These are phyloP conservation scores for Phania funesta DNA, from an alignment of 2,888 invertebrate genomes.

Conservation along the genomic window DNA sequence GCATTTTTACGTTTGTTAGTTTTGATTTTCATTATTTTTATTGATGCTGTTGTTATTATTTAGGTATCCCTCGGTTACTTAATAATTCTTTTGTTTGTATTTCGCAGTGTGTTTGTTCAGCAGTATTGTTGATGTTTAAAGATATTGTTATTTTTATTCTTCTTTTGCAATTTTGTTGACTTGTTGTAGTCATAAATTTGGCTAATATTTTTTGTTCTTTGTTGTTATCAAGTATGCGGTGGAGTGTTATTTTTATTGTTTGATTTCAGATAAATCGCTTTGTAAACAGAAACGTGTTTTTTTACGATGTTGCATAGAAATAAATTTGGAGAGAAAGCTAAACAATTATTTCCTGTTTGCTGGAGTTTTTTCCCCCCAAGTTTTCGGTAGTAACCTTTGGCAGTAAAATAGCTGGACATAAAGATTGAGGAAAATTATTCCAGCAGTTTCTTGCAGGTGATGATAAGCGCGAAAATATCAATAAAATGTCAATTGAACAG, in stretches of 20 bases:
- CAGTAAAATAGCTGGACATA: too few relatives aligned
- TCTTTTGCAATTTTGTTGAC: slow-evolving; percentile 15
- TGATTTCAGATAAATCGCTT: slow-evolving; percentile 67
- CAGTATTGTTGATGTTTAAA: slow-evolving; percentile 3
- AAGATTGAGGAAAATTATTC: too few relatives aligned
- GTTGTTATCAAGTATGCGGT: neutral
- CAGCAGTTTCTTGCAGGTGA: too few relatives aligned
- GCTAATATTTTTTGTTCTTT: slow-evolving; percentile 13
- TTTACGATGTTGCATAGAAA: slow-evolving; percentile 55
- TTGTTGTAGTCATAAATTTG: slow-evolving; percentile 62
- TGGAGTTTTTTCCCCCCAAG: too few relatives aligned
- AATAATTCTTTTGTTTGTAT: slow-evolving; percentile 59
- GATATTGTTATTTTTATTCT: slow-evolving; percentile 25
- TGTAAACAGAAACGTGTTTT: slow-evolving; percentile 68
- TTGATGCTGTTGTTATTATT: slow-evolving; percentile 2
- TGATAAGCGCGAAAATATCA: too few relatives aligned
- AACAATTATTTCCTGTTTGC: slow-evolving; percentile 32
- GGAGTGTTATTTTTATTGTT: slow-evolving; percentile 42
- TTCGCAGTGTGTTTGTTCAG: slow-evolving; percentile 36
- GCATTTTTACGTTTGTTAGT: neutral
- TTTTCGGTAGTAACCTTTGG: too few relatives aligned
- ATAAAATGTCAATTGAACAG: too few relatives aligned
- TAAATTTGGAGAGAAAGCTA: neutral
- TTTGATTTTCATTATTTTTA: neutral
- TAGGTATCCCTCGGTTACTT: slow-evolving; percentile 41